A percentile compares a stretch with the other conserved stretches of the same genome.
Conservation (phyloP, 1,140 invertebrate species). For the Elymnias hypermnestra region DNA sequence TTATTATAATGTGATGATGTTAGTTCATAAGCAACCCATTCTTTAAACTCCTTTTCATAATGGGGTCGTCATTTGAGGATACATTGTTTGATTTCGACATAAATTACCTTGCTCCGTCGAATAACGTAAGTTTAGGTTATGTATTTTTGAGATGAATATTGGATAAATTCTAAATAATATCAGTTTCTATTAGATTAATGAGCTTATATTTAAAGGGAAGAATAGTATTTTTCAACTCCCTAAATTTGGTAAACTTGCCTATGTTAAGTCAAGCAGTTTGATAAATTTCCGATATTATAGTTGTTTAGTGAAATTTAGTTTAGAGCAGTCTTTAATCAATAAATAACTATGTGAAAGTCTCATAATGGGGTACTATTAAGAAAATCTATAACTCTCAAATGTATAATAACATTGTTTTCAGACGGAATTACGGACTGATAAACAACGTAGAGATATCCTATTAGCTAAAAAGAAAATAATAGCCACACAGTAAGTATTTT, state of each 20-base stretch:
- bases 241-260: too few species aligned
- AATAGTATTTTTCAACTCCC: too few species aligned
- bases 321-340: too few species aligned
- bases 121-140: slow-evolving; percentile 40
- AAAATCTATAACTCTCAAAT: background rate
- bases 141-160: too few species aligned
- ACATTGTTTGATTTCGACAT: slow-evolving; percentile 47
- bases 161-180: too few species aligned
- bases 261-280: too few species aligned
- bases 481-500: slow-evolving; percentile 50
- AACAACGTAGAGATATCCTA: slow-evolving; percentile 31
- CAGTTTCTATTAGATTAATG: too few species aligned
- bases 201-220: too few species aligned
- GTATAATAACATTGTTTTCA: slow-evolving; percentile 18
- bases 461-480: slow-evolving; percentile 46
- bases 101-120: slow-evolving; percentile 33
- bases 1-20: slow-evolving; percentile 12
- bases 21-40: slow-evolving; percentile 1
- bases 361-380: too few species aligned
- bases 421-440: slow-evolving; percentile 24
- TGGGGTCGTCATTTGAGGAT: slow-evolving; percentile 38
- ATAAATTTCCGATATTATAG: too few species aligned
- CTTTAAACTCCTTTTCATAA: slow-evolving; percentile 19
- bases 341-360: too few species aligned
- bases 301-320: too few species aligned